These are phyloP conservation scores for Leucophenga montana DNA, from an alignment of 2,888 invertebrate species.

Conservation along the genomic window DNA sequence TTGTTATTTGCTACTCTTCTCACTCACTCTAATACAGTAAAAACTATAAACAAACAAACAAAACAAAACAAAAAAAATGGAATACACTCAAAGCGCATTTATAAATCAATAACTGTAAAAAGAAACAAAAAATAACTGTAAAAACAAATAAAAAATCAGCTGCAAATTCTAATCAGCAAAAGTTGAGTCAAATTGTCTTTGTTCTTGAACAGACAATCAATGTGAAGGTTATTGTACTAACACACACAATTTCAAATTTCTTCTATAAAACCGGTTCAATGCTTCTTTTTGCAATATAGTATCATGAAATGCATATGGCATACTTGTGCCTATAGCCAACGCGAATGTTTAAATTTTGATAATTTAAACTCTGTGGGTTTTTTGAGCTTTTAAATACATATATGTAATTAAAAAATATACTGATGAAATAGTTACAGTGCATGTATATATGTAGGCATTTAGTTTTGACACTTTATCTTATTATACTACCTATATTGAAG, in stretches of 20 bases:
- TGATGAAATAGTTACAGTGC: no score
- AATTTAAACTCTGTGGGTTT: background rate
- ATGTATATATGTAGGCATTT: no score
- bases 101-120: background rate
- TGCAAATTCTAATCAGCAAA: conserved; percentile 20
- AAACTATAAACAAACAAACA: background rate
- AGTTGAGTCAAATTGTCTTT: conserved; percentile 1
- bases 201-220: background rate
- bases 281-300: background rate
- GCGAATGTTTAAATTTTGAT: background rate
- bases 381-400: background rate
- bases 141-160: background rate
- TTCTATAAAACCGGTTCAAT: background rate
- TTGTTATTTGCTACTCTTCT: background rate
- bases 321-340: background rate
- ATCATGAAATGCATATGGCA: background rate
- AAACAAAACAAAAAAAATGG: no score
- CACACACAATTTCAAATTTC: background rate
- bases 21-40: background rate
- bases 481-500: no score
- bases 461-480: no score
- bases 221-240: background rate
- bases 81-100: background rate
- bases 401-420: no score
- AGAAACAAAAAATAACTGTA: background rate